Conservation (phyloP, 1,140 invertebrate genomes). For the Macrosteles quadrilineatus region DNA sequence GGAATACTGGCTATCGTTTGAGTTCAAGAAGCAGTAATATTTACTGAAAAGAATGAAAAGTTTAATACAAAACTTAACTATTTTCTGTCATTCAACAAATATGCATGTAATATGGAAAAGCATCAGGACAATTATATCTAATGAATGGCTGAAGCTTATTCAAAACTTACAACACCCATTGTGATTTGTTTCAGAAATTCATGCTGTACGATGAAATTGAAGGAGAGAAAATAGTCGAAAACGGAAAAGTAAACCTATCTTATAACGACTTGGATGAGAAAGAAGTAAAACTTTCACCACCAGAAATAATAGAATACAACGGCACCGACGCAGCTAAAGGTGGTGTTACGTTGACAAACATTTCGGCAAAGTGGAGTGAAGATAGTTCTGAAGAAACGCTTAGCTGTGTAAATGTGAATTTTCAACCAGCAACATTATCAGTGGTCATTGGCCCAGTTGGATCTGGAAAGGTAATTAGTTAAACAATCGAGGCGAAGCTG, state of each 20-base stretch:
- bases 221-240: neutral
- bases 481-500: no score
- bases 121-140: no score
- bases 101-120: no score
- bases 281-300: no score
- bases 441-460: slow-evolving; percentile 28
- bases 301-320: neutral
- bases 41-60: no score
- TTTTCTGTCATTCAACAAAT: no score
- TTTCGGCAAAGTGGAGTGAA: slow-evolving; percentile 20
- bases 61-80: no score
- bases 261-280: neutral
- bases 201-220: slow-evolving; percentile 27
- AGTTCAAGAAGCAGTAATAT: no score
- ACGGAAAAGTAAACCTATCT: neutral
- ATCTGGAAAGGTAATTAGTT: slow-evolving; percentile 28
- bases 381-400: slow-evolving; percentile 21
- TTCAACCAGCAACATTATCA: neutral
- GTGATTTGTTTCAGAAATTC: slow-evolving; percentile 28
- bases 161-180: no score
- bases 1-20: no score
- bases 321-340: neutral
- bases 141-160: no score
- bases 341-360: slow-evolving; percentile 4
- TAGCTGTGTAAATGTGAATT: slow-evolving; percentile 3